Base-by-base conservation (phyloP, 2,888 invertebrate species). In the Terebella lapidaria region DNA sequence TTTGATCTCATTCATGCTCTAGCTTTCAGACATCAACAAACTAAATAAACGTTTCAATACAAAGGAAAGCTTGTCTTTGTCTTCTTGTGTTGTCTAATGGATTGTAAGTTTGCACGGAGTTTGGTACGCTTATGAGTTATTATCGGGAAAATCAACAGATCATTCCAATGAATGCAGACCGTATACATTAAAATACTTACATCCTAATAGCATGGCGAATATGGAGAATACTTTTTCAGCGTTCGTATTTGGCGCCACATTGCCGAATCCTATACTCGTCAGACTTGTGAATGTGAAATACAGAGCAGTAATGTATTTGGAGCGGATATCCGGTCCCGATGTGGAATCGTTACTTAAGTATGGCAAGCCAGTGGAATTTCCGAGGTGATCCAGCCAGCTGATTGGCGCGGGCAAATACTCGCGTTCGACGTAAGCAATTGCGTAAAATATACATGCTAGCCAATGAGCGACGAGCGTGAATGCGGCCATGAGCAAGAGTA, bases 211-310 rank as follows among this genome's bases (percentile, higher is more conserved):
- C 81, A 81, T 81, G 58, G 79, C 79, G 64, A 81, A 77, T 56
- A 81, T 80, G n/a, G 80, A 74, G 69, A 81, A 81, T 26, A 81
- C 72, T 63, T 81, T 81, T 67, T 81, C 81, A 30, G 76, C 74
- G 62, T 79, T 78, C 1, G 81, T 81, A 63, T 79, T 79, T 3
- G 81, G 78, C 0, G 78, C 75, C 27, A 81, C 74, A 64, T 81
- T 81, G 20, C 81, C 81, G 65, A 81, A 81, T 2, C 81, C 81
- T 35, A 81, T 80, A 67, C 78, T 78, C 25, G 81, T 81, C 51
- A 81, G 69, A 51, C 72, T 77, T 2, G 81, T 81, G 66, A 81
- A 77, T 3, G 80, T 79, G 69, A 81, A 81, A 69, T 80, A 81
- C 29, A 81, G 70, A 5, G 81, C 74, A 22, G 80, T 81, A 56